Evolutionary conservation across 1,140 invertebrate genomes (phyloP).

Genomic region (Fopius arisanus): DNA sequence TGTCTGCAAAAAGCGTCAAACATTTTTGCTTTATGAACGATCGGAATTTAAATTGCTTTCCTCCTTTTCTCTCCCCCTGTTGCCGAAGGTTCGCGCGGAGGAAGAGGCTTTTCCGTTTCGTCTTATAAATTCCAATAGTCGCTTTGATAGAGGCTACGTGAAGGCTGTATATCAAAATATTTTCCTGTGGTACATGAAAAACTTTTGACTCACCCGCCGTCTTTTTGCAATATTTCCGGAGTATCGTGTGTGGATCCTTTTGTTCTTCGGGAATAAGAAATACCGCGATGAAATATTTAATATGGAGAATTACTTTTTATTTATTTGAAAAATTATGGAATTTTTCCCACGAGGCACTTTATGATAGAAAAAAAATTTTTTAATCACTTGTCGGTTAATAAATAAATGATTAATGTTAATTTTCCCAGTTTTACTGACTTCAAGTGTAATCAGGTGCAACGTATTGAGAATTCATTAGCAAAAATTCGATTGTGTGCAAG

Average conservation of each 20-base stretch:
- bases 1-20: conserved; percentile 30
- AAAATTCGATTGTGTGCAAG: too few species aligned
- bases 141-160: conserved; percentile 45
- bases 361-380: too few species aligned
- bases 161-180: conserved; percentile 7
- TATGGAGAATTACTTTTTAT: too few species aligned
- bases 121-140: conserved; percentile 52
- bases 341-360: too few species aligned
- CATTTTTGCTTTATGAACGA: conserved; percentile 53
- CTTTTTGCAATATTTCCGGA: neutral
- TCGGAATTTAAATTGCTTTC: conserved; percentile 57
- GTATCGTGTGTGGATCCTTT: neutral
- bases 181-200: conserved; percentile 20
- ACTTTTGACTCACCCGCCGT: conserved; percentile 1
- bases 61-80: conserved; percentile 18
- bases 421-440: too few species aligned
- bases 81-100: neutral
- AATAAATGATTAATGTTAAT: too few species aligned
- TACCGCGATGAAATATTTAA: too few species aligned
- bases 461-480: too few species aligned
- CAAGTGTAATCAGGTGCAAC: too few species aligned
- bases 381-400: too few species aligned
- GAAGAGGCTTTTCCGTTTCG: conserved; percentile 45
- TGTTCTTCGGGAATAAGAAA: neutral
- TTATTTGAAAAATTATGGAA: too few species aligned